Evolutionary conservation across 2,113 vertebrate species (phyloP).

Genomic region (Sminthopsis crassicaudata): DNA sequence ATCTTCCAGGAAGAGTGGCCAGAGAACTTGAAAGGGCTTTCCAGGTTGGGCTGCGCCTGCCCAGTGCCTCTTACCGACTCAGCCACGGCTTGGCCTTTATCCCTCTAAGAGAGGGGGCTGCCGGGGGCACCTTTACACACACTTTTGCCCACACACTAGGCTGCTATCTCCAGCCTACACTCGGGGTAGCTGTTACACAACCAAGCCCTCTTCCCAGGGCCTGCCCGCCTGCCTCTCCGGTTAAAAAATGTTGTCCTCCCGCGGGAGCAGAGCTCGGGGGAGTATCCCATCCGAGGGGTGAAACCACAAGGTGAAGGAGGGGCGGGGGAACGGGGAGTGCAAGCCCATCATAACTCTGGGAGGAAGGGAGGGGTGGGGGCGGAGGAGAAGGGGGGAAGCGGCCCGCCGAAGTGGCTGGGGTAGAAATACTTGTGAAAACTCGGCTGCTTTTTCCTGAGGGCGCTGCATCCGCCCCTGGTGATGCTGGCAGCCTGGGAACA

Average conservation of each 20-base stretch:
- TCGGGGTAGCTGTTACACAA: neutral
- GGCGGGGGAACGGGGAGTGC: neutral
- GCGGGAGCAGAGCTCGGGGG: neutral
- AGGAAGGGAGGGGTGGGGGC: neutral
- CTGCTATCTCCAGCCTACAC: neutral
- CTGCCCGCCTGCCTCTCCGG: neutral
- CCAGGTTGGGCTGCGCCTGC: neutral
- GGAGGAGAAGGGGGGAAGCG: neutral
- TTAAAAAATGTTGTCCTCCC: neutral
- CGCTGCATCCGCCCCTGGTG: constrained; percentile 41
- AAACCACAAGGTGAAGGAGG: neutral
- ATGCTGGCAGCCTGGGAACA: constrained; percentile 25
- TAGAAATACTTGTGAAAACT: neutral
- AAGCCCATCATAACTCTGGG: neutral
- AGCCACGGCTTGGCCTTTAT: neutral
- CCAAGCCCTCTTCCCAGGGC: neutral
- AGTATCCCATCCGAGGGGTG: neutral
- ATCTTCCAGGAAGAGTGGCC: neutral
- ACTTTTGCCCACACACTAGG: neutral
- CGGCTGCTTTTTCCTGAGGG: constrained; percentile 6
- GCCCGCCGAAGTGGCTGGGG: neutral
- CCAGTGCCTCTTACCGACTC: neutral
- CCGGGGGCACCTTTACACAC: constrained; percentile 40
- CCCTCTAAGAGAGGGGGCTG: neutral
- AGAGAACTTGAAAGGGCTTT: neutral